Conservation (phyloP, 2,113 vertebrate genomes). For the Myrmecophaga tridactyla region DNA sequence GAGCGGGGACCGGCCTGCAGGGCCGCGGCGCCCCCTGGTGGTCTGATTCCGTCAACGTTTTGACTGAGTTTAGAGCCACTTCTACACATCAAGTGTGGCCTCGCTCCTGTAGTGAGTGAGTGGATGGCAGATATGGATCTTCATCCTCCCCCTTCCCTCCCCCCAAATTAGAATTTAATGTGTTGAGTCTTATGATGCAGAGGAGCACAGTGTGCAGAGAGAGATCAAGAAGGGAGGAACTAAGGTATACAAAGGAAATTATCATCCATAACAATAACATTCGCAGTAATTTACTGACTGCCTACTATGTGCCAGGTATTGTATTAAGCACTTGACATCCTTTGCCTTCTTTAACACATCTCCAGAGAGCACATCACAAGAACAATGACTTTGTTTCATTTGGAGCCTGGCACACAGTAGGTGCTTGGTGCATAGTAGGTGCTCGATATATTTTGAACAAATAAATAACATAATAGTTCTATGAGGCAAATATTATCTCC, state of each 20-base stretch:
- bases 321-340: background rate
- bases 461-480: background rate
- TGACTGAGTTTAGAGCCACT: background rate
- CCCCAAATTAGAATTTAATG: background rate
- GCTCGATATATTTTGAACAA: background rate
- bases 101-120: accelerated
- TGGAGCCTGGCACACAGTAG: background rate
- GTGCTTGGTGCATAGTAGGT: background rate
- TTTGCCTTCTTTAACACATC: background rate
- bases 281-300: background rate
- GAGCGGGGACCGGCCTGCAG: background rate
- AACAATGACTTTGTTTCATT: background rate
- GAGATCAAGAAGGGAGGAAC: background rate
- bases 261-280: background rate
- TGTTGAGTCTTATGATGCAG: background rate
- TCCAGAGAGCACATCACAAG: background rate
- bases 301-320: background rate
- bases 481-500: background rate
- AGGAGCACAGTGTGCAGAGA: background rate
- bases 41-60: background rate
- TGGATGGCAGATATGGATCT: background rate
- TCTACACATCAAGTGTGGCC: background rate
- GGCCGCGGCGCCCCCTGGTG: slow-evolving; percentile 48
- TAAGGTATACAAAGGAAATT: background rate
- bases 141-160: too few relatives aligned